Evolutionary conservation across 1,140 invertebrate species (phyloP), one percentile per base, ranked within the genome.

Genomic region (Oryctes rhinoceros): DNA sequence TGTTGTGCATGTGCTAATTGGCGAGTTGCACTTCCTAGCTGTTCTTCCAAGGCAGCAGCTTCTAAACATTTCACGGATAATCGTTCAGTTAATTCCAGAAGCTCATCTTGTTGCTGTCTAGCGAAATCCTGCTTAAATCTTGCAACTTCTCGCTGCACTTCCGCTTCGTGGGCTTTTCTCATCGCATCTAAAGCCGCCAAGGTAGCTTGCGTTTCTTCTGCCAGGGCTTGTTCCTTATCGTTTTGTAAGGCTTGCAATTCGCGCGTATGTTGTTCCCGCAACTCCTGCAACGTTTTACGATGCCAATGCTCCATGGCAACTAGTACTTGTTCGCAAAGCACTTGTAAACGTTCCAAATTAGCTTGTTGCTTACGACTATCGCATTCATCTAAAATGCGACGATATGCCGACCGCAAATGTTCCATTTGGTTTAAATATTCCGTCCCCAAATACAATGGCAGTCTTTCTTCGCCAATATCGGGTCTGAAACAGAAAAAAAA

Each of bases 61-160:
- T 98, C 96, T 71, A 97, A 92, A 88, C 96, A 97, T 87, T 97
- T 98, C 10, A 95, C 92, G 1, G 96, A 97, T 88, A 97, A 96
- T 85, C 96, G 95, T 82, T 97, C 94, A 0, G 95, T 96, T 74
- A 98, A 89, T 15, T 95, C 95, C 24, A 96, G 88, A 84, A 98
- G 94, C 87, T 97, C 96, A 80, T 86, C 83, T 81, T 92, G 91
- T 84, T 93, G 90, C 85, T 95, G 93, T 76, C 92, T 91, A n/a
- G 94, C 87, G 85, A 96, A 96, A 86, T 96, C 95, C 78, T 94
- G 90, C 86, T 97, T 96, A 87, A 97, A 96, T 86, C 94, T 95
- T 15, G 94, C 91, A 13, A 97, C 94, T 89, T 97, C 95, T 75
- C 93, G 92, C 84, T 96, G 93, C 30, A 98, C 94, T 86, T 98